Evolutionary conservation across 2,797 vertebrate species (phyloP), one percentile per base, ranked within the genome.

Genomic region (Aplochiton taeniatus): DNA sequence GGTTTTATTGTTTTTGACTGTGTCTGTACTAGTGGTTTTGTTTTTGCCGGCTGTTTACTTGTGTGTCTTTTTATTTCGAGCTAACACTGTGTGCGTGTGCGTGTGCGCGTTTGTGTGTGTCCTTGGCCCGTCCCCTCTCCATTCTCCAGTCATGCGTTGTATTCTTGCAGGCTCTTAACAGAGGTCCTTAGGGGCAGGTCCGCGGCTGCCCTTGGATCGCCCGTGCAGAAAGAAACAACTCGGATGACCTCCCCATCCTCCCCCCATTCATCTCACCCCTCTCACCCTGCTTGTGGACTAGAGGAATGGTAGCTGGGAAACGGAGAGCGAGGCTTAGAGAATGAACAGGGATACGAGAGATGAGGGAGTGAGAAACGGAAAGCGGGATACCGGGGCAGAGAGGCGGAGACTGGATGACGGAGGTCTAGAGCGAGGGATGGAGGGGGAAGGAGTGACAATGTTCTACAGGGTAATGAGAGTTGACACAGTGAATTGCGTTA

Each of bases 401-500:
- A 16, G 31, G 31, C 2, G 31, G 31, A 31, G 31, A 6, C 31
- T 31, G 31, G 31, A 31, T 31, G 31, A 31, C 31, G 44, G 61
- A 65, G 50, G 54, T 72, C 69, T 50, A 13, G 19, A 17, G 69
- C 49, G 67, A 64, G 61, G 17, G n/a, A 16, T 16, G 3, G 55
- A 43, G 42, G 17, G 12, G 72, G 79, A 62, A 70, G 75, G 78
- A 74, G 77, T 79, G 73, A 72, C 20, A 18, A 74, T 66, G 66
- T 75, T 61, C 79, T 60, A 61, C 67, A 78, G 70, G 66, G 73
- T 85, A 83, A 90, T 86, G 79, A 70, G 75, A 86, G 68, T 83
- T 87, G 88, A 83, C 86, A 83, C 54, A 68, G 70, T 83, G 74
- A 55, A 75, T 87, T 79, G 78, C 77, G 83, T 88, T 86, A 81